Conservation (phyloP, 2,797 vertebrate genomes). For the Pangasius sanitwongsei region DNA sequence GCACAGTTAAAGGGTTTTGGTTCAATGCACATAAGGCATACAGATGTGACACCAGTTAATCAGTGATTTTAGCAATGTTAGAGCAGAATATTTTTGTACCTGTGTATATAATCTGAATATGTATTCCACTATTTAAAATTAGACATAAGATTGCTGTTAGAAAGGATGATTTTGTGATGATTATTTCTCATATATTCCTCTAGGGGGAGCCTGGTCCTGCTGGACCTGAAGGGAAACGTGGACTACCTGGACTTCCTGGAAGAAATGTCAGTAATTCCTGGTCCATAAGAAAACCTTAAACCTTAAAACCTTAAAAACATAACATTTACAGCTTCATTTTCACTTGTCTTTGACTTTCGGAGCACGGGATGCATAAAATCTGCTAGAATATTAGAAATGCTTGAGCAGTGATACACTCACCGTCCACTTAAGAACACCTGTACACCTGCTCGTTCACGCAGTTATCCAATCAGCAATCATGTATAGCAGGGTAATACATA, state of each 20-base stretch:
- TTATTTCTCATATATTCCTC: conserved; percentile 44
- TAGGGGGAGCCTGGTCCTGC: conserved; percentile 76
- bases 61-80: background rate
- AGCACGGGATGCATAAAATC: background rate
- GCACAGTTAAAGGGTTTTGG: background rate
- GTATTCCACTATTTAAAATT: background rate
- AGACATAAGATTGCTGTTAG: background rate
- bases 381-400: background rate
- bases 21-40: background rate
- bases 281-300: background rate
- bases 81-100: background rate
- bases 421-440: background rate
- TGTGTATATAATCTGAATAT: background rate
- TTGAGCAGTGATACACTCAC: background rate
- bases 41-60: background rate
- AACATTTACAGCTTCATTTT: background rate
- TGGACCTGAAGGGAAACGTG: conserved; percentile 76
- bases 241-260: conserved; percentile 72
- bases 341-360: background rate
- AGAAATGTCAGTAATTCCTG: conserved; percentile 67
- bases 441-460: background rate
- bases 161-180: background rate
- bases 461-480: background rate
- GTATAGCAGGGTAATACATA: background rate
- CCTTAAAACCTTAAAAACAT: too few species aligned